Evolutionary conservation across 2,888 invertebrate species (phyloP), one percentile per base, ranked within the genome.

Genomic region (Acholoe squamosa): DNA sequence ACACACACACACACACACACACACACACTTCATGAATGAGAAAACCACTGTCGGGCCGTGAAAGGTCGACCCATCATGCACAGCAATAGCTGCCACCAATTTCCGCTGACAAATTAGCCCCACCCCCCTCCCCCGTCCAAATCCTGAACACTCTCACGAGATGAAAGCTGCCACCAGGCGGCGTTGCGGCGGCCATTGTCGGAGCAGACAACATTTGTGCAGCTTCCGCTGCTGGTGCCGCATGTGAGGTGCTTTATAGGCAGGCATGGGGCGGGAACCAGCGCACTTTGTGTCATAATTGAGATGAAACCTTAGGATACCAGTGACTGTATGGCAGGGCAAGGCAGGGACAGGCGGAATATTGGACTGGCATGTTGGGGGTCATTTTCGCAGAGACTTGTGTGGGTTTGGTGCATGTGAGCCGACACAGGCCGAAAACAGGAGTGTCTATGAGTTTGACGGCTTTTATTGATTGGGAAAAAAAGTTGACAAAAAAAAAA

Each of bases 201-300:
- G 33, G 28, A 80, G 34, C 80, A 80, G 80, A 80, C 80, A 43
- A 80, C 80, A 80, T 80, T 80, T 80, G 34, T 14, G 14, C 19
- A 12, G 43, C 80, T 80, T 80, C 80, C 19, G 80, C 22, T 43
- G 80, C 80, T 43, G 80, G 80, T 80, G 19, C 80, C 80, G 34
- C 16, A 3, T 0, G 33, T 0, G 80, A 3, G 19, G 80, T 43
- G 80, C 34, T 80, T 33, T 80, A 43, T 80, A 43, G 43, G 22
- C 43, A 34, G 80, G n/a, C n/a, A n/a, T n/a, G n/a, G n/a, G n/a
- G n/a, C n/a, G n/a, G n/a, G 33, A 16, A n/a, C 14, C 80, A 33
- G 80, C 80, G 43, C 80, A 80, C 80, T 80, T 80, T 80, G 80
- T 80, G 43, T 80, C 80, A 80, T 80, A 80, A 80, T 80, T 80